Evolutionary conservation across 2,888 invertebrate genomes (phyloP), one percentile per base, ranked within the genome.

Genomic region (Lacanobia oleracea): DNA sequence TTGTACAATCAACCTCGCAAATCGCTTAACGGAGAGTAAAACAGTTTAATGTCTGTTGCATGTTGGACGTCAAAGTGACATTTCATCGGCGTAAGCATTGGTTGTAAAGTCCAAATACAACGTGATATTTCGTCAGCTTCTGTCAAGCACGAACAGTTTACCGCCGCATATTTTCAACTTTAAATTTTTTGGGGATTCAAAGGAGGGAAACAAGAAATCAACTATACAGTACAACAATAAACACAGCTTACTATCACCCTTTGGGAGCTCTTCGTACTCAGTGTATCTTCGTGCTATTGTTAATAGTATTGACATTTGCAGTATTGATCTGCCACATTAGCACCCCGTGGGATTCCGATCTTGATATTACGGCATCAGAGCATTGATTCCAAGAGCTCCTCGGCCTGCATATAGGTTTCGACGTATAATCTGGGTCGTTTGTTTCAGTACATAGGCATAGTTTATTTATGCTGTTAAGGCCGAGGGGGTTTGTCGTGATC

Each of bases 291-390:
- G 8, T 40, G 78, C 65, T 82, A 79, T 68, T 78, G 82, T 79
- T 73, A 62, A 79, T 51, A 59, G 63, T 82, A 82, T 66, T 82
- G 73, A 79, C 79, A 80, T 67, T 50, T 57, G 50, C 50, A 57
- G 64, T 72, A 73, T 80, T 67, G 79, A 77, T 82, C 51, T 50
- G 23, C 23, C 68, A 51, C 59, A 62, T 82, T 64, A 82, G 40
- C 63, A 48, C 51, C 74, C 37, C 60, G 7, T 73, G 83, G 66
- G 74, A 79, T 63, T 77, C 60, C 10, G 10, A 62, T 78, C 68
- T 72, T 68, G 72, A 63, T 81, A 51, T 53, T 78, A 68, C 65
- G 57, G 54, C 60, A 77, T 61, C 48, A 62, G 40, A 37, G 57
- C 43, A 23, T 73, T 48, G 40, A 69, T 67, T 66, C 68, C 59